Conservation (phyloP, 2,888 invertebrate genomes). For the Rosalia funebris region DNA sequence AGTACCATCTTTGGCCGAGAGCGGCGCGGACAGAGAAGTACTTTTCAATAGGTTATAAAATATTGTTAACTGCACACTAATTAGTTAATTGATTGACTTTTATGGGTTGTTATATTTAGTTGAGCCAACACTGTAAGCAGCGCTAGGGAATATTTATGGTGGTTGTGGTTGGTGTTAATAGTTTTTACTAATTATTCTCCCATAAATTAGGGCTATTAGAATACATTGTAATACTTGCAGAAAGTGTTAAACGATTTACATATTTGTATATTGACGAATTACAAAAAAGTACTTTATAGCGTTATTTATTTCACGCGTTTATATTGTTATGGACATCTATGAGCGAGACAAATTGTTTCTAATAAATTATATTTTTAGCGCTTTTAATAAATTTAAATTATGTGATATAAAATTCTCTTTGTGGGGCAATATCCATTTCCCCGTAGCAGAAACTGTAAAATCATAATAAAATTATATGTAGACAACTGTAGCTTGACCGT, state of each 20-base stretch:
- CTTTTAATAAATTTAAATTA: no score
- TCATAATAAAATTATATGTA: no score
- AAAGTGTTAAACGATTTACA: neutral
- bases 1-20: slow-evolving; percentile 5
- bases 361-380: no score
- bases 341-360: no score
- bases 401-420: no score
- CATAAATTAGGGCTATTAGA: slow-evolving; percentile 7
- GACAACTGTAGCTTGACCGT: no score
- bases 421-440: no score
- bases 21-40: slow-evolving; percentile 13
- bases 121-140: slow-evolving; percentile 10
- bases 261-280: no score
- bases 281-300: no score
- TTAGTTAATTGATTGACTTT: slow-evolving; percentile 33
- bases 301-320: no score
- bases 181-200: slow-evolving; percentile 3
- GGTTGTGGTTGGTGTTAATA: neutral
- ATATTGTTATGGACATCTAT: no score
- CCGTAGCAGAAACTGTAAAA: no score
- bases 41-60: slow-evolving; percentile 26
- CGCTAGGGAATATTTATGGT: neutral
- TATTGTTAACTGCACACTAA: slow-evolving; percentile 24
- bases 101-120: slow-evolving; percentile 27
- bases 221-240: slow-evolving; percentile 15